Evolutionary conservation across 2,113 vertebrate genomes (phyloP).

Genomic region (Oxyura jamaicensis): DNA sequence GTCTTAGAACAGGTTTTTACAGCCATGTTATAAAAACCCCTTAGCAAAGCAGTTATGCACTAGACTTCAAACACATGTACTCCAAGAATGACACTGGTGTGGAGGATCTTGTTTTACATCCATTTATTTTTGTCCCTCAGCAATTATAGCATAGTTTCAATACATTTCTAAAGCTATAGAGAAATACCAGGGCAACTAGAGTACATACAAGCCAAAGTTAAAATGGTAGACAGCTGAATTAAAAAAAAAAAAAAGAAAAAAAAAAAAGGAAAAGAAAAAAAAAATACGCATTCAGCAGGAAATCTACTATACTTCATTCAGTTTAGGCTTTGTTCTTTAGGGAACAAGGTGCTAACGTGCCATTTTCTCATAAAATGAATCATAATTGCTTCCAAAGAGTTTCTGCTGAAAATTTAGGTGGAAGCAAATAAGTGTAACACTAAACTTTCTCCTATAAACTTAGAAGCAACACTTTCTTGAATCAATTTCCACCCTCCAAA

Average conservation of each 20-base stretch:
- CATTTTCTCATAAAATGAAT: slow-evolving; percentile 75
- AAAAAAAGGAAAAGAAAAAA: too few species aligned
- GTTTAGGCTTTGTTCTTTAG: slow-evolving; percentile 76
- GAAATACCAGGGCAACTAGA: slow-evolving; percentile 76
- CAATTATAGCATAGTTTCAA: slow-evolving; percentile 75
- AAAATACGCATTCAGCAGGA: slow-evolving; percentile 56
- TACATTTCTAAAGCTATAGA: slow-evolving; percentile 78
- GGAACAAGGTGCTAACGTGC: slow-evolving; percentile 79
- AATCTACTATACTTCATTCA: slow-evolving; percentile 70
- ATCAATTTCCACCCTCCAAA: slow-evolving; percentile 72
- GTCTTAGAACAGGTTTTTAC: slow-evolving; percentile 66
- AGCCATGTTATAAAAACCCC: slow-evolving; percentile 65
- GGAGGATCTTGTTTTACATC: slow-evolving; percentile 76
- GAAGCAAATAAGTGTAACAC: slow-evolving; percentile 75
- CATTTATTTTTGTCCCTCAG: slow-evolving; percentile 77
- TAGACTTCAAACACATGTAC: slow-evolving; percentile 70
- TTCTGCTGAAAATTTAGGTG: slow-evolving; percentile 72
- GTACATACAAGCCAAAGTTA: slow-evolving; percentile 76
- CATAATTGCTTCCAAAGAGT: slow-evolving; percentile 73
- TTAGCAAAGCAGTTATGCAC: slow-evolving; percentile 67
- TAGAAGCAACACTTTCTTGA: slow-evolving; percentile 75
- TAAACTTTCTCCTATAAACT: slow-evolving; percentile 77
- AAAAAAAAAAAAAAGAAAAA: neutral
- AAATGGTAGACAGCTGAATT: slow-evolving; percentile 71
- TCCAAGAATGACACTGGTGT: slow-evolving; percentile 77